These are phyloP conservation scores for Drosophila anomalata DNA, from an alignment of 2,888 invertebrate species.

Conservation along the genomic window DNA sequence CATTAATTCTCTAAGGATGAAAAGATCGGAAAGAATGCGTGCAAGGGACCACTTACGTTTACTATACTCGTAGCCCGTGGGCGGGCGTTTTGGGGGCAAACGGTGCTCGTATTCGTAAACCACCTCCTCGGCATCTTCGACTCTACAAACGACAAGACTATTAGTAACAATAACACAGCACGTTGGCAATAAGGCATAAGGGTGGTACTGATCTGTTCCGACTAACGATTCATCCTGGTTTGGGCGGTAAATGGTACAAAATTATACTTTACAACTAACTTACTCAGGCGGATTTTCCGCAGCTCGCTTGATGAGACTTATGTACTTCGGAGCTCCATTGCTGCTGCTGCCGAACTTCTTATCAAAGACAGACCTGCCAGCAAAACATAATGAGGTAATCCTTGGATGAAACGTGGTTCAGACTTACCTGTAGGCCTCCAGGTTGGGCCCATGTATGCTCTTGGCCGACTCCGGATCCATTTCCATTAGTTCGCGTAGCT, in stretches of 20 bases:
- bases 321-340: conserved; percentile 67
- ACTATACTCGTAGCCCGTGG: conserved; percentile 67
- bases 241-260: conserved; percentile 49
- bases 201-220: neutral
- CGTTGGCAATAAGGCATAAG: conserved; percentile 12
- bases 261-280: conserved; percentile 77
- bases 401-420: neutral
- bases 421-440: conserved; percentile 66
- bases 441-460: conserved; percentile 66
- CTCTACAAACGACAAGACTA: conserved; percentile 46
- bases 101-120: conserved; percentile 70
- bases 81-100: conserved; percentile 58
- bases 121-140: conserved; percentile 67
- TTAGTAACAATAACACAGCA: neutral
- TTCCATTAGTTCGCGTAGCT: conserved; percentile 74
- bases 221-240: conserved; percentile 17
- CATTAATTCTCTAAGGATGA: conserved; percentile 2
- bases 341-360: conserved; percentile 61
- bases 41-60: conserved; percentile 68
- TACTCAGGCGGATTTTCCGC: conserved; percentile 77
- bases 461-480: conserved; percentile 75
- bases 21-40: neutral
- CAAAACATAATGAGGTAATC: neutral
- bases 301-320: conserved; percentile 73
- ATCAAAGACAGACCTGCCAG: conserved; percentile 74